Evolutionary conservation across 2,888 invertebrate species (phyloP), one percentile per base, ranked within the genome.

Genomic region (Monochamus alternatus): DNA sequence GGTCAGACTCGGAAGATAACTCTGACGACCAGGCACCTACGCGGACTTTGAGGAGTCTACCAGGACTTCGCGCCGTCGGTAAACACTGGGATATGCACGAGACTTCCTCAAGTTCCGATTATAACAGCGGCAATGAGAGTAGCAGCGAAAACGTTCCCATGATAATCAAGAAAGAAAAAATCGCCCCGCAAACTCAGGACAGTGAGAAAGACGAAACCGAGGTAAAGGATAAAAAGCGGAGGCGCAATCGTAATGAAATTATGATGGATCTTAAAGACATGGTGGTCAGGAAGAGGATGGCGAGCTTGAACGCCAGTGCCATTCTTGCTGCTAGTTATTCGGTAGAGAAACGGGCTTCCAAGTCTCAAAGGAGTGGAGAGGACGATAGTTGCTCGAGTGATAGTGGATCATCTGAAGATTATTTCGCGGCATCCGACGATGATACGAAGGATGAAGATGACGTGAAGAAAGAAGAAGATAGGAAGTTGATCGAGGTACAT

Each of bases 261-360:
- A 91, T 93, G 38, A 95, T 95, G 94, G 96, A 96, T 85, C 90
- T 96, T 65, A 95, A 95, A 84, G 96, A 96, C 82, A 95, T 96
- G 93, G 94, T 96, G 5, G 96, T 96, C 14, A 92, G 95, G 82
- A 97, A 97, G 87, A 92, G 97, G 44, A 96, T 97, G 96, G 97
- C 97, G 30, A 96, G 96, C 86, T 90, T 97, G 44, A 97, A 97
- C 88, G 97, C 97, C 12, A 94, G 95, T 51, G 97, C 97, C 30
- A 97, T 97, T 84, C 91, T 97, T 80, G 96, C 96, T 0, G 97
- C 97, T 30, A 96, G 96, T 80, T 97, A 97, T 85, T 92, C 92
- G 2, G 89, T 90, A 59, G 96, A 96, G 87, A 95, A 94, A 85
- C 88, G 90, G 44, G 74, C 83, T 0, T 75, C 83, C 5, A 90